Conservation (phyloP, 2,888 invertebrate genomes). For the Orchesella flavescens region DNA sequence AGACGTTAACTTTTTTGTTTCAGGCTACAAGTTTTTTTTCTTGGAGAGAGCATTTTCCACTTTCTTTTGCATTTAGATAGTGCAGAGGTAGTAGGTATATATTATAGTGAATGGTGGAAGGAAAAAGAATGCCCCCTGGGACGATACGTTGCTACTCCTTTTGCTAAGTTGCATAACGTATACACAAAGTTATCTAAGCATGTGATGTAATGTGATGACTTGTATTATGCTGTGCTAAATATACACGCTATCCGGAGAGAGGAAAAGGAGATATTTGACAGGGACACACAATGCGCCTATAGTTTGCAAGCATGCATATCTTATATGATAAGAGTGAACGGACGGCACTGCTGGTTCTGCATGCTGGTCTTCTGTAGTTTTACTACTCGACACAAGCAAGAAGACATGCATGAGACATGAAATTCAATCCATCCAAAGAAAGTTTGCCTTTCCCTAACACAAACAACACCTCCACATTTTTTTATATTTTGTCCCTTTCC, state of each 20-base stretch:
- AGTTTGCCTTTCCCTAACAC: background rate
- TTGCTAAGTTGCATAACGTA: no score
- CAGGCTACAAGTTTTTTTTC: background rate
- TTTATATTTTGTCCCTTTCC: slow-evolving; percentile 7
- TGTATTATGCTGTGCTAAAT: background rate
- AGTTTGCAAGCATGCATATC: background rate
- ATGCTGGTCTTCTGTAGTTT: no score
- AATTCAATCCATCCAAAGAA: background rate
- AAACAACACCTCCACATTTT: background rate
- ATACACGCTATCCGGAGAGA: background rate
- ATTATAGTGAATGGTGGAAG: background rate
- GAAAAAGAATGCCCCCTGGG: slow-evolving; percentile 34
- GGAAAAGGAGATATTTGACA: background rate
- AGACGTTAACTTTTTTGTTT: slow-evolving; percentile 24
- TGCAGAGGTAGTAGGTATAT: no score
- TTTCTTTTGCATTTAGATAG: no score
- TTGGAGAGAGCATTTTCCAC: background rate
- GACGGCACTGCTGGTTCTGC: no score
- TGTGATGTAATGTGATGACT: background rate
- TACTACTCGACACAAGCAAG: no score
- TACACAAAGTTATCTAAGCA: slow-evolving; percentile 1
- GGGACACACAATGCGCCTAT: background rate
- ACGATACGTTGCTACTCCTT: background rate
- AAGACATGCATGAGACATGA: background rate
- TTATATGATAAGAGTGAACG: no score